These are phyloP conservation scores for Papilio gigon DNA, from an alignment of 2,888 invertebrate species.

Conservation along the genomic window DNA sequence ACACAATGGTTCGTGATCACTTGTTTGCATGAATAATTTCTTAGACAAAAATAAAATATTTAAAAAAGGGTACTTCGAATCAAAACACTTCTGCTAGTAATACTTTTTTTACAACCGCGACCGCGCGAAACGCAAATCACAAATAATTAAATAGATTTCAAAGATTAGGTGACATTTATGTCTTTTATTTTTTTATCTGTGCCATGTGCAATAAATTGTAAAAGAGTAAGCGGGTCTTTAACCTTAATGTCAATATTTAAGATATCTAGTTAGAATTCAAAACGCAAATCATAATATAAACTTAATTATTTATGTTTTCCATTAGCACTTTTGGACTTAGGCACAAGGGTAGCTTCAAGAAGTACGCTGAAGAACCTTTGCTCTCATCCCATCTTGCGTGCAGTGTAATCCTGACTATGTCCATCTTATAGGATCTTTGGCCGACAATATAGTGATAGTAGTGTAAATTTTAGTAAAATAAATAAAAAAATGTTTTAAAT, in stretches of 20 bases:
- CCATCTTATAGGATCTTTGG: neutral
- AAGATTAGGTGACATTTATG: neutral
- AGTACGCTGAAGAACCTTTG: neutral
- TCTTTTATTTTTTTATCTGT: neutral
- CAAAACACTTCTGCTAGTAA: conserved; percentile 6
- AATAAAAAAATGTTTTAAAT: neutral
- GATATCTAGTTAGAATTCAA: neutral
- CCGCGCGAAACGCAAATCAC: conserved; percentile 25
- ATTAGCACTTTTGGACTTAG: neutral
- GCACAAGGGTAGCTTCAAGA: neutral
- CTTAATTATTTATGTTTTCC: too few species aligned
- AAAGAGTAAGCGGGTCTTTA: neutral
- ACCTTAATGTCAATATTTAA: neutral
- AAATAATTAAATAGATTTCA: neutral
- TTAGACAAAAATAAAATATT: neutral
- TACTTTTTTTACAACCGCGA: conserved; percentile 24
- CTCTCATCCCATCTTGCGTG: neutral
- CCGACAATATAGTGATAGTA: neutral
- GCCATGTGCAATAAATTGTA: neutral
- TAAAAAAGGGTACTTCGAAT: conserved; percentile 3
- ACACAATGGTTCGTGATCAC: neutral
- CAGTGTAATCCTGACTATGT: neutral
- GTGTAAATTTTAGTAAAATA: neutral
- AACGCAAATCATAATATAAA: neutral
- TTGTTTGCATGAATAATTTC: neutral